Conservation (phyloP, 2,888 invertebrate genomes). For the Drosophila mimetica region DNA sequence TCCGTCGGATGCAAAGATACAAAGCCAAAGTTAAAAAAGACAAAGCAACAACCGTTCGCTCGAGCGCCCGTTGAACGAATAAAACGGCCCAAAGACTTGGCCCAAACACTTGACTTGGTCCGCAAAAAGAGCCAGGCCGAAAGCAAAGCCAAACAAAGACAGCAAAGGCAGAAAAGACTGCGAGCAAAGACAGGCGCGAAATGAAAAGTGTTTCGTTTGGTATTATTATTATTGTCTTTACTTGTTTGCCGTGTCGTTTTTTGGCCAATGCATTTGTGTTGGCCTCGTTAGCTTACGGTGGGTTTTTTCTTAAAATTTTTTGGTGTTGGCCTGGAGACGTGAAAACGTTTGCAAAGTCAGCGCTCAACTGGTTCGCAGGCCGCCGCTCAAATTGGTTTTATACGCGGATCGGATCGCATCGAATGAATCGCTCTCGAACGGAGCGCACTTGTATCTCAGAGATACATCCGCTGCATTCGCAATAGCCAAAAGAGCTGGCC, state of each 20-base stretch:
- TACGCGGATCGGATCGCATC: conserved; percentile 56
- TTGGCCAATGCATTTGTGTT: conserved; percentile 71
- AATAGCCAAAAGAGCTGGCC: conserved; percentile 37
- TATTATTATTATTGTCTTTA: conserved; percentile 9
- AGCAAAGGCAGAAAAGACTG: conserved; percentile 20
- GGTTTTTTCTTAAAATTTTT: neutral
- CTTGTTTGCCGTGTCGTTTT: conserved; percentile 21
- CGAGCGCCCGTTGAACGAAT: conserved; percentile 75
- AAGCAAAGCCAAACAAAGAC: conserved; percentile 29
- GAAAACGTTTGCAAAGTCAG: conserved; percentile 74
- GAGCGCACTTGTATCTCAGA: conserved; percentile 23
- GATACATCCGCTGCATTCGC: conserved; percentile 42
- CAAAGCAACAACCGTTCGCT: conserved; percentile 78
- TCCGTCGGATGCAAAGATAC: conserved; percentile 63
- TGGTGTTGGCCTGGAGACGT: conserved; percentile 38
- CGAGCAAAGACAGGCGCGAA: conserved; percentile 37
- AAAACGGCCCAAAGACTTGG: conserved; percentile 57
- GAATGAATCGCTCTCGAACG: conserved; percentile 27
- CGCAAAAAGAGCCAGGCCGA: conserved; percentile 33
- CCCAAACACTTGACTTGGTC: conserved; percentile 72
- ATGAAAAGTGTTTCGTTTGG: conserved; percentile 51
- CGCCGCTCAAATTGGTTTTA: conserved; percentile 73
- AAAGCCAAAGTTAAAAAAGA: conserved; percentile 43
- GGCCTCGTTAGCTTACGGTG: conserved; percentile 46
- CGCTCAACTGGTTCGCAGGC: conserved; percentile 76